phyloP scores from a whole-genome alignment of 2,113 vertebrate genomes.

The Speoplatyrhinus poulsoni region DNA sequence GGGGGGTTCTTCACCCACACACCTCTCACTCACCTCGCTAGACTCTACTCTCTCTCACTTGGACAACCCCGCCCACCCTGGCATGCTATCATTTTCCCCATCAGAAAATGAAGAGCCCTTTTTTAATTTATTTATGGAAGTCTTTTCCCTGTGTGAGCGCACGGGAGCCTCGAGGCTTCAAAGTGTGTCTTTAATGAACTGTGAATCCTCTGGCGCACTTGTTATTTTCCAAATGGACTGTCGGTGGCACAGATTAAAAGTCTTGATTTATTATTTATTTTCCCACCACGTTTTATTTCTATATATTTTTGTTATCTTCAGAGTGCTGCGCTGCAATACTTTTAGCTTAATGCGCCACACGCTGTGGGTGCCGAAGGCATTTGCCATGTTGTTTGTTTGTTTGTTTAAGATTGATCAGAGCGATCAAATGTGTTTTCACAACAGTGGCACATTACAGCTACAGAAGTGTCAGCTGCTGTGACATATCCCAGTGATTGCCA shows the following conservation, averaged over 20 bases:
- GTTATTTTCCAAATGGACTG: constrained; percentile 59
- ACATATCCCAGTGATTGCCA: constrained; percentile 8
- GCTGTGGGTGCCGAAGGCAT: constrained; percentile 3
- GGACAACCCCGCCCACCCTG: neutral
- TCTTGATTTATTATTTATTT: constrained; percentile 43
- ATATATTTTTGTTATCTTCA: constrained; percentile 12
- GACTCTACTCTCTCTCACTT: constrained; percentile 8
- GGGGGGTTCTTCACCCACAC: constrained; percentile 7
- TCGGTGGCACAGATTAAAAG: constrained; percentile 22
- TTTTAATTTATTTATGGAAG: constrained; percentile 60
- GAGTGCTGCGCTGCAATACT: constrained; percentile 15
- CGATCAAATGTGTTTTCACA: neutral
- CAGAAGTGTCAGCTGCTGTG: neutral
- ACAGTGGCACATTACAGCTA: neutral
- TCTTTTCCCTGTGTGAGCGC: constrained; percentile 38
- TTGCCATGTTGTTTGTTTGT: constrained; percentile 17
- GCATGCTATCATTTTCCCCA: constrained; percentile 42
- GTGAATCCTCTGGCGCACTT: constrained; percentile 59
- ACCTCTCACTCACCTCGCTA: constrained; percentile 6
- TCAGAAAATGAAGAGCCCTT: constrained; percentile 52
- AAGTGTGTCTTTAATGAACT: constrained; percentile 71
- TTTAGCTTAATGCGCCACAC: constrained; percentile 13
- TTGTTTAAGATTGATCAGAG: neutral
- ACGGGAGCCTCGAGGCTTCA: constrained; percentile 55
- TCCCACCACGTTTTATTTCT: neutral